Evolutionary conservation across 2,797 vertebrate species (phyloP).

Genomic region (Phoebastria nigripes): DNA sequence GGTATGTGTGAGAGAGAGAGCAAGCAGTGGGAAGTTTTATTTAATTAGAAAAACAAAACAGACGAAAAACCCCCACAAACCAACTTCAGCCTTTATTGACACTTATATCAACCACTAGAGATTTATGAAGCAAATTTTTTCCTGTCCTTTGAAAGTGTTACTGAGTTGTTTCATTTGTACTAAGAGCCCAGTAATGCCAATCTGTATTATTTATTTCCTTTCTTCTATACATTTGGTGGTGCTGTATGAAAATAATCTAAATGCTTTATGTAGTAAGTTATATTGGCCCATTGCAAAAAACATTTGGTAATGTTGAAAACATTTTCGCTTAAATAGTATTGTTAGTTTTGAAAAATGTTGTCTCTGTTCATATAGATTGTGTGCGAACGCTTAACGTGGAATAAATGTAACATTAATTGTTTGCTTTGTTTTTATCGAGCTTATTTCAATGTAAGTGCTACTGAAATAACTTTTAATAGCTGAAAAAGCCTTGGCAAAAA

Average conservation of each 20-base stretch:
- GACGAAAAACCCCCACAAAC: neutral
- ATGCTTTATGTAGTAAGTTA: neutral
- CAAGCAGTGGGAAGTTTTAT: neutral
- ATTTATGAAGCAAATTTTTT: neutral
- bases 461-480: neutral
- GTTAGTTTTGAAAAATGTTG: neutral
- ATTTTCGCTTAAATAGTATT: neutral
- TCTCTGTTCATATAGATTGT: neutral
- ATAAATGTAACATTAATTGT: neutral
- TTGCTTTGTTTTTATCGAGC: neutral
- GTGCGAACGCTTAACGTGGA: neutral
- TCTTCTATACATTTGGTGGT: neutral
- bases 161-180: neutral
- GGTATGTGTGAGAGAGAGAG: neutral
- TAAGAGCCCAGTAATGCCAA: neutral
- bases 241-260: neutral
- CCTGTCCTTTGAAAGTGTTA: neutral
- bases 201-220: neutral
- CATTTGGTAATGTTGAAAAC: neutral
- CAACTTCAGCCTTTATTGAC: neutral
- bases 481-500: neutral
- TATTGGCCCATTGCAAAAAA: neutral
- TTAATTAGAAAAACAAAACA: neutral
- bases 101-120: neutral
- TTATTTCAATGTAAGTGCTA: neutral